Evolutionary conservation across 1,140 invertebrate species (phyloP).

Genomic region (Pantala flavescens): DNA sequence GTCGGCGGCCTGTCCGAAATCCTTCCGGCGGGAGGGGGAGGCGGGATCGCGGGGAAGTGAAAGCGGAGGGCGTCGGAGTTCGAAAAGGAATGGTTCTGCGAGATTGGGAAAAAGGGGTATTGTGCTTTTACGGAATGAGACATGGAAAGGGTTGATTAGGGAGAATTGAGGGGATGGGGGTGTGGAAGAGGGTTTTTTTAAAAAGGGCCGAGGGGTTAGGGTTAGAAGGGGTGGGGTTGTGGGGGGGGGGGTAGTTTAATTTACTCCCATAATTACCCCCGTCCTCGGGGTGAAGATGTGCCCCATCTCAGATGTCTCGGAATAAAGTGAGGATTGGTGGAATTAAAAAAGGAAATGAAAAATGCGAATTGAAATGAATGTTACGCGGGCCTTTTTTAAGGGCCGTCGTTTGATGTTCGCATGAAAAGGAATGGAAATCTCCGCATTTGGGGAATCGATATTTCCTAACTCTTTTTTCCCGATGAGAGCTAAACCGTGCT

Average conservation of each 20-base stretch:
- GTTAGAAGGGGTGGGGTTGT: too few species aligned
- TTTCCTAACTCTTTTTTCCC: too few species aligned
- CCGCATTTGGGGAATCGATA: too few species aligned
- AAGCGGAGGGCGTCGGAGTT: neutral
- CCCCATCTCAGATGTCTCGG: too few species aligned
- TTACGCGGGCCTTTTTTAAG: too few species aligned
- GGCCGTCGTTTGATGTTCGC: too few species aligned
- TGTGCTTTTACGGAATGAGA: neutral
- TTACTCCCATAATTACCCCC: neutral
- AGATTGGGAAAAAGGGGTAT: slow-evolving; percentile 1
- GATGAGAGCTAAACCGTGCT: too few species aligned
- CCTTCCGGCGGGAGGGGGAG: neutral
- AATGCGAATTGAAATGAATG: too few species aligned
- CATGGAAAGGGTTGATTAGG: neutral
- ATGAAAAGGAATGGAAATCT: too few species aligned
- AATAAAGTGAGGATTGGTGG: too few species aligned
- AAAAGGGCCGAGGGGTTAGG: neutral
- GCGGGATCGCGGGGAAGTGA: neutral
- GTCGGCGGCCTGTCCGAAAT: slow-evolving; percentile 1
- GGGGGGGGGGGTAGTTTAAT: neutral
- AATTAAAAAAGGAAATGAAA: too few species aligned
- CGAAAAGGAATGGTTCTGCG: neutral
- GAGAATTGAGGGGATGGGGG: neutral
- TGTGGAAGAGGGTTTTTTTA: neutral
- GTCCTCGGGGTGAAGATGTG: neutral